These are phyloP conservation scores for Rhinichthys klamathensis DNA, from an alignment of 2,113 vertebrate species.

Conservation along the genomic window DNA sequence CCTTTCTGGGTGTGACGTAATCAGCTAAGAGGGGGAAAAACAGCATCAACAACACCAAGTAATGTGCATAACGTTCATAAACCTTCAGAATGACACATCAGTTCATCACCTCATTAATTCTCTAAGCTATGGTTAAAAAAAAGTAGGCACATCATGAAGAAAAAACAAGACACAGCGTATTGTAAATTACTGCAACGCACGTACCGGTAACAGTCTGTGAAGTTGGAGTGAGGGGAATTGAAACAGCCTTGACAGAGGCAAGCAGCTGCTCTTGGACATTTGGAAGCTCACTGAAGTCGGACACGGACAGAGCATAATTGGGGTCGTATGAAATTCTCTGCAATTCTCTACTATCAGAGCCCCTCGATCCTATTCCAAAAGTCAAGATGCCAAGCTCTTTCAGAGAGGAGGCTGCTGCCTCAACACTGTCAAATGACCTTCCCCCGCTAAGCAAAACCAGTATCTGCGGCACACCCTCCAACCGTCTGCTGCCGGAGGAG, in stretches of 20 bases:
- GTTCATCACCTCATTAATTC: background rate
- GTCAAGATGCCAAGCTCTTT: slow-evolving; percentile 58
- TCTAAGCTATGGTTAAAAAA: background rate
- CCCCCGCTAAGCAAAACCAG: slow-evolving; percentile 59
- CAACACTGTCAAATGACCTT: slow-evolving; percentile 55
- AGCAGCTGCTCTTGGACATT: slow-evolving; percentile 51
- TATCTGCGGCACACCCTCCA: slow-evolving; percentile 56
- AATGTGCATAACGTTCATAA: background rate
- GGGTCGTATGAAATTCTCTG: slow-evolving; percentile 57
- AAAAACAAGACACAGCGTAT: slow-evolving; percentile 42
- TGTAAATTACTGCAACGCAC: background rate
- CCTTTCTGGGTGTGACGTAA: slow-evolving; percentile 61
- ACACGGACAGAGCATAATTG: slow-evolving; percentile 51
- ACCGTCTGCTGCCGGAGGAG: slow-evolving; percentile 71
- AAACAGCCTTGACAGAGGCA: background rate
- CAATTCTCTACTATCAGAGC: slow-evolving; percentile 64
- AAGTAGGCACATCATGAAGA: background rate
- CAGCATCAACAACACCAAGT: background rate
- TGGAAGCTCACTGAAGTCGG: slow-evolving; percentile 58
- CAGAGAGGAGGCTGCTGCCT: slow-evolving; percentile 49
- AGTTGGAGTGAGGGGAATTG: background rate
- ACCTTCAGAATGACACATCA: background rate
- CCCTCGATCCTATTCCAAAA: slow-evolving; percentile 52
- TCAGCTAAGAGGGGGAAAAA: slow-evolving; percentile 35
- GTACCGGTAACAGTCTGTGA: slow-evolving; percentile 18